Evolutionary conservation across 2,888 invertebrate genomes (phyloP), one percentile per base, ranked within the genome.

Genomic region (Pelosia muscerda): DNA sequence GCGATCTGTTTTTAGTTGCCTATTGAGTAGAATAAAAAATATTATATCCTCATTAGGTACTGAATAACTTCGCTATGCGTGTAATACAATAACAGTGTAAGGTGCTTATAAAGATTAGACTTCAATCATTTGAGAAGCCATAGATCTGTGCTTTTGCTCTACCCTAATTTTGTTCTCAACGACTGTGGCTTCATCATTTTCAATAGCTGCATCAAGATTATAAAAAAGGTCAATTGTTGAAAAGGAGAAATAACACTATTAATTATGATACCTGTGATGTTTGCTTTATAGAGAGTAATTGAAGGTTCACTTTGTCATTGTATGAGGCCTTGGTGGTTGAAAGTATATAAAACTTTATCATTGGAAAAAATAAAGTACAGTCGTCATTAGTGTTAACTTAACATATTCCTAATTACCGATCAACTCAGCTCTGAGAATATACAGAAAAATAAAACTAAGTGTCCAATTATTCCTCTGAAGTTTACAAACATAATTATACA

Each of bases 341-440:
- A 42, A 19, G 49, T n/a, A n/a, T n/a, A 49, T n/a, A 9, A 49
- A 70, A 77, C 76, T 82, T 74, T 73, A 72, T 69, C 73, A 65
- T 66, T 74, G 42, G 61, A 59, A 61, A 49, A 71, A 71, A 78
- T 19, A 49, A 49, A 19, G 49, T 49, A 49, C 49, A 38, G 38
- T 38, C 38, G 38, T 15, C 38, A 15, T 38, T 4, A 15, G 2
- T 4, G 15, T 38, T 38, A 38, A 4, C 38, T 38, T 38, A 2
- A 38, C 13, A 38, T 4, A 38, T 38, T 34, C 11, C 34, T n/a
- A n/a, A 2, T 34, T 34, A 11, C 11, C 11, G 34, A 34, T 13
- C 38, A 38, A 0, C 2, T 38, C 38, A 38, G 15, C 13, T 38
- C 0, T 4, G 38, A 38, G 15, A 38, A 15, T 38, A 15, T 38